Evolutionary conservation across 2,797 vertebrate species (phyloP), one percentile per base, ranked within the genome.

Genomic region (Brachyalestes nurse): DNA sequence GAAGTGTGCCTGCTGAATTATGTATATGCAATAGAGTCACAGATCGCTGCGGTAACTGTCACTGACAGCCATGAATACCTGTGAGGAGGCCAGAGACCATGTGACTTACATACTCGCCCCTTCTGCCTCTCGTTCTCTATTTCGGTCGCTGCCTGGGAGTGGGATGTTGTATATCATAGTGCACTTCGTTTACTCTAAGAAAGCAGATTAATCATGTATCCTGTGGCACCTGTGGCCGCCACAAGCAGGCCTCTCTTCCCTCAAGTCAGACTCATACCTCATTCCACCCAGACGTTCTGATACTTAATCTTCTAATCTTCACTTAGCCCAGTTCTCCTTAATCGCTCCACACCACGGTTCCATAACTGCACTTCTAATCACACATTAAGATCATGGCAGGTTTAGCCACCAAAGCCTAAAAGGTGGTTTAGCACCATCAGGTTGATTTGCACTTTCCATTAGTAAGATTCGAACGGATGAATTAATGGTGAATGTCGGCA

Each of bases 21-120:
- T 86, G 85, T 62, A 86, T 88, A 79, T 65, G 79, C 83, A 88
- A 88, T 82, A 83, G 72, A 86, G 85, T 86, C 84, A 85, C 77
- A 87, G 85, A 87, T 84, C 79, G 75, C 74, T 66, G 57, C 80
- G n/a, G 79, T 80, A 85, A 83, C 83, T 67, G 80, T 75, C 72
- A 78, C 72, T 86, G 86, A 88, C 79, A 86, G 83, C 80, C 80
- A 85, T 80, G 81, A 86, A 83, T 80, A 84, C 83, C 83, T 84
- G 83, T 70, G 81, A 83, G 76, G 34, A 80, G 79, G 71, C 77
- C 57, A 78, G 81, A 62, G 78, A 81, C 80, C 81, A 86, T 86
- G 82, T 83, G 76, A 86, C 75, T 79, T 78, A 84, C 84, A 82
- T 51, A 51, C 66, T 60, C 70, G 13, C 64, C 23, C 62, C 23